phyloP scores from a whole-genome alignment of 2,888 invertebrate species.

The Xanthia icteritia region DNA sequence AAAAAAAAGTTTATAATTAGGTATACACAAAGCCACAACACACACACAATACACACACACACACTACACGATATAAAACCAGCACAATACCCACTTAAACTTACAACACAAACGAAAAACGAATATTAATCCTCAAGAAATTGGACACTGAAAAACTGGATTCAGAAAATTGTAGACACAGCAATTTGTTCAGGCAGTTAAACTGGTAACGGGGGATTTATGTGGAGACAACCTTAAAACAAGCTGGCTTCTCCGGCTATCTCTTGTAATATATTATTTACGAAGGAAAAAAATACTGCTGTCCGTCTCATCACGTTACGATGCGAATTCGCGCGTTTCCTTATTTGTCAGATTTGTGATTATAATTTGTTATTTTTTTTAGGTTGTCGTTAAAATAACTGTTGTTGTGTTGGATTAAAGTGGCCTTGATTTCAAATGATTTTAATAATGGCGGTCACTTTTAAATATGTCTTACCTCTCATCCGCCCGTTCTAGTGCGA shows the following conservation, averaged over 20 bases:
- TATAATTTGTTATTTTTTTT: not conserved
- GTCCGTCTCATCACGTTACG: slow-evolving; percentile 17
- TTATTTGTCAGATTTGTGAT: slow-evolving; percentile 21
- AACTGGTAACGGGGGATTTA: slow-evolving; percentile 63
- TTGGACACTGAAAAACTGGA: slow-evolving; percentile 60
- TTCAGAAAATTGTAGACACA: slow-evolving; percentile 60
- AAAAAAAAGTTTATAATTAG: not conserved
- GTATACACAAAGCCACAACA: too few species aligned
- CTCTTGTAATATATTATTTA: slow-evolving; percentile 63
- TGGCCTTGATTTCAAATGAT: too few species aligned
- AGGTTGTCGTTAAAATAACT: too few species aligned
- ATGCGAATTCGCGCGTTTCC: slow-evolving; percentile 1
- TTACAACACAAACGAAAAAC: slow-evolving; percentile 22
- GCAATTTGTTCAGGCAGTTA: slow-evolving; percentile 61
- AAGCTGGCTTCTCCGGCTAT: slow-evolving; percentile 56
- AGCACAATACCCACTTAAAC: slow-evolving; percentile 1
- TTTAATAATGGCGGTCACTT: too few species aligned
- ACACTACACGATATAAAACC: not conserved
- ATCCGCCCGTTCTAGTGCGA: too few species aligned
- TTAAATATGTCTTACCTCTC: too few species aligned
- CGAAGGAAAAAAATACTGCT: slow-evolving; percentile 47
- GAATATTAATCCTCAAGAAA: slow-evolving; percentile 52
- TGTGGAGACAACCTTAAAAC: slow-evolving; percentile 63
- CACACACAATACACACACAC: too few species aligned
- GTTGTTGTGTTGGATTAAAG: too few species aligned